Evolutionary conservation across 2,797 vertebrate species (phyloP), one percentile per base, ranked within the genome.

Genomic region (Ispidina picta): DNA sequence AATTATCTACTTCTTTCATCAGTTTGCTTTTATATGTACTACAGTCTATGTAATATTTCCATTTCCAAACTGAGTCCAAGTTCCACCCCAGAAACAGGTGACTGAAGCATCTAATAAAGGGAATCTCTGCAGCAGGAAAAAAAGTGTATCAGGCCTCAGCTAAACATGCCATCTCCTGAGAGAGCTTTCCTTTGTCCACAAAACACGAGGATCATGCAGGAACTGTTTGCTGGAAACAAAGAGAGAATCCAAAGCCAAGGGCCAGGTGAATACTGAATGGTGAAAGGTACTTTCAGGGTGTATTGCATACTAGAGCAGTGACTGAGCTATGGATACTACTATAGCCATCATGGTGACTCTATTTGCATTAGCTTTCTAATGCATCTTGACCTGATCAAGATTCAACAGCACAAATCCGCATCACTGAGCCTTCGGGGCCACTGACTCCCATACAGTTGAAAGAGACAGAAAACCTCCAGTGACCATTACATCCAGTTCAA

Each of bases 71-170:
- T 43, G 17, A 78, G 26, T 4, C 5, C 11, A 56, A 28, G 31
- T 35, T 44, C 23, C n/a, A 69, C 44, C 29, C n/a, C 0, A 0
- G 15, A n/a, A 2, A 1, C 2, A 12, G 15, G 11, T 44, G 17
- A 35, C 33, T 22, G 49, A 55, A 64, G 17, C 12, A 71, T 5
- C 21, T 66, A 76, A 58, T 0, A 0, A 44, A 84, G 52, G 9
- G 22, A 64, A 55, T 25, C 9, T 13, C 13, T 56, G n/a, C 18
- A 60, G 33, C 58, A 68, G 17, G 37, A 48, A 63, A 79, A 15
- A 10, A 15, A 10, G 29, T 31, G 33, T 56, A 82, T n/a, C 31
- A 41, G 49, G 39, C 17, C 7, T 11, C 15, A 85, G 46, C 16
- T 46, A 21, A 74, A 60, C 0, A 0, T 12, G 14, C 10, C 12